Evolutionary conservation across 1,140 invertebrate species (phyloP).

Genomic region (Leptopilina clavipes): DNA sequence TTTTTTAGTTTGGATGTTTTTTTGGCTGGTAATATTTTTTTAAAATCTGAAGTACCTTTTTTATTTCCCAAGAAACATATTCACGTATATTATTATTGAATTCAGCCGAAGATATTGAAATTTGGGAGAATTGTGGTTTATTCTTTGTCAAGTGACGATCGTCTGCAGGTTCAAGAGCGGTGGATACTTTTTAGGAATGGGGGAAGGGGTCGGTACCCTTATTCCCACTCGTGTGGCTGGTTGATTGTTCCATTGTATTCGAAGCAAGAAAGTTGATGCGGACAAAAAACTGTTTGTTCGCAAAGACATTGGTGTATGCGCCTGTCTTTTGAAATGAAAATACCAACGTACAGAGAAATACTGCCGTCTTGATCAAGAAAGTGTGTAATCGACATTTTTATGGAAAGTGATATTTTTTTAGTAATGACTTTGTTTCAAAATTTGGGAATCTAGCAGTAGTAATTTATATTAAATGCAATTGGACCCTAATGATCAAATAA

Average conservation of each 20-base stretch:
- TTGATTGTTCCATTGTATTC: slow-evolving; percentile 49
- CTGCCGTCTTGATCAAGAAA: too few relatives aligned
- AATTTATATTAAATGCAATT: too few relatives aligned
- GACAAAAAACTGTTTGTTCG: not conserved
- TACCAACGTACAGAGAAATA: too few relatives aligned
- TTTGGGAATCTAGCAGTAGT: too few relatives aligned
- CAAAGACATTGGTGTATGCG: not conserved
- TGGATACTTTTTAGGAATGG: not conserved
- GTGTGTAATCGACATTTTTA: too few relatives aligned
- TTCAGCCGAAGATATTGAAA: slow-evolving; percentile 37
- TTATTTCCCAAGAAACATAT: not conserved
- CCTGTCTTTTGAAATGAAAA: too few relatives aligned
- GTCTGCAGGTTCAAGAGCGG: not conserved
- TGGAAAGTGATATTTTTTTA: too few relatives aligned
- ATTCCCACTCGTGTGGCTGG: not conserved
- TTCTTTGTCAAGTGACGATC: not conserved
- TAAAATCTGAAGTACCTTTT: not conserved
- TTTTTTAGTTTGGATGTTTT: too few relatives aligned
- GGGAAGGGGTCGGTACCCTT: not conserved
- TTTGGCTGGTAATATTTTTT: not conserved
- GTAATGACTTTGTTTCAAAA: too few relatives aligned
- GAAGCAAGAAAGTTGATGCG: slow-evolving; percentile 21
- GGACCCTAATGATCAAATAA: too few relatives aligned
- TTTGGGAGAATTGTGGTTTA: not conserved
- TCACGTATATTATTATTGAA: slow-evolving; percentile 51